These are phyloP conservation scores for Parnassius smintheus DNA, from an alignment of 2,888 invertebrate species.

Conservation along the genomic window DNA sequence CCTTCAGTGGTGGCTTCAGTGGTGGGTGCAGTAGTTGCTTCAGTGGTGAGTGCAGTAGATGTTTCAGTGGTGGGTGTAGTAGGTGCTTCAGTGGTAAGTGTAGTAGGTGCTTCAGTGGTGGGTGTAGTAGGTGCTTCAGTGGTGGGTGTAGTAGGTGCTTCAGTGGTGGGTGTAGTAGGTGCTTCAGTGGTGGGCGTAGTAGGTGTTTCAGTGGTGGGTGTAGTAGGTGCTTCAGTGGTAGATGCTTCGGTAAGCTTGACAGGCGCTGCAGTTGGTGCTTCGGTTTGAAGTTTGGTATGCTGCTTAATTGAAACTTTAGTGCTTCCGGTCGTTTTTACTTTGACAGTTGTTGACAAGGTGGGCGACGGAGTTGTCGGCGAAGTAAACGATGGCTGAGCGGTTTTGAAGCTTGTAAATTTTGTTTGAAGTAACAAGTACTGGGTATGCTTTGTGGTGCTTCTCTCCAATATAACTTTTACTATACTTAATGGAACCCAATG, in stretches of 20 bases:
- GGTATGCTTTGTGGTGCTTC: not conserved
- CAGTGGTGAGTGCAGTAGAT: slow-evolving; percentile 1
- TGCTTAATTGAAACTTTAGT: not conserved
- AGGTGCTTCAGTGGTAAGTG: slow-evolving; percentile 5
- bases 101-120: slow-evolving; percentile 4
- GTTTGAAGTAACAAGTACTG: not conserved
- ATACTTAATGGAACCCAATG: slow-evolving; percentile 56
- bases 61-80: slow-evolving; percentile 9
- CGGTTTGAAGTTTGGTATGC: not conserved
- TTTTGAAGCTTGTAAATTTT: not conserved
- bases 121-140: slow-evolving; percentile 18
- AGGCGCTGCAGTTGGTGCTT: not conserved
- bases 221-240: not conserved
- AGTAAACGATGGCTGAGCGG: not conserved
- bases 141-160: slow-evolving; percentile 13
- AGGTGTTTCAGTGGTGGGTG: not conserved
- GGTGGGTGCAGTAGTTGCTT: slow-evolving; percentile 8
- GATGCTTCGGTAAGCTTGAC: not conserved
- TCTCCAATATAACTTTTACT: slow-evolving; percentile 40
- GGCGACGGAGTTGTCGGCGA: not conserved
- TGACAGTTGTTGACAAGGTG: not conserved
- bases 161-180: slow-evolving; percentile 1
- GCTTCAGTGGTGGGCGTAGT: slow-evolving; percentile 1
- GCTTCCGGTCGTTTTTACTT: slow-evolving; percentile 2
- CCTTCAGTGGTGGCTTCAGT: slow-evolving; percentile 4